phyloP scores from a whole-genome alignment of 2,797 vertebrate species.

The Tadarida brasiliensis region DNA sequence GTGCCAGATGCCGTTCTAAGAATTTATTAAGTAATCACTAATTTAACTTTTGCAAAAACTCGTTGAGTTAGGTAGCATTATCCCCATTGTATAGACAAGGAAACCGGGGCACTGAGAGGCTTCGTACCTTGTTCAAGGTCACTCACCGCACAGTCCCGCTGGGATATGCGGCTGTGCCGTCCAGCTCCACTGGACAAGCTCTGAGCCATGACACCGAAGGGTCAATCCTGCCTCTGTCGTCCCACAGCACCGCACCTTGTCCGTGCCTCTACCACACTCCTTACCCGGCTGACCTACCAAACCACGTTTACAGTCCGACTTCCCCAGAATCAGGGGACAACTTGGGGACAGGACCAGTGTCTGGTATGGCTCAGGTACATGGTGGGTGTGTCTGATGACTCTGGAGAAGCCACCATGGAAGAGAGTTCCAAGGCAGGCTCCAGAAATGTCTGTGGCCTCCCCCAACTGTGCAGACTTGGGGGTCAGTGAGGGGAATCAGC shows the following conservation, averaged over 20 bases:
- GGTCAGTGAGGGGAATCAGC: background rate
- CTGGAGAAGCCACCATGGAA: background rate
- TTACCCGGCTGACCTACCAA: background rate
- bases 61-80: background rate
- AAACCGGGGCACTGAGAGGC: background rate
- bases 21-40: background rate
- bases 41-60: background rate
- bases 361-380: no score
- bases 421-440: background rate
- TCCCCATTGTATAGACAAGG: background rate
- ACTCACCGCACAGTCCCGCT: background rate
- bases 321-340: background rate
- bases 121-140: background rate
- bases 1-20: background rate
- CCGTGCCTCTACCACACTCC: background rate
- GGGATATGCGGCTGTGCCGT: background rate
- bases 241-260: fast-evolving
- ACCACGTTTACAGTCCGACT: background rate
- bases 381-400: background rate
- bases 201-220: background rate
- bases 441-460: background rate
- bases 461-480: background rate
- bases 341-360: background rate
- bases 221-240: background rate
- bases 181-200: background rate